Percentiles rank a stretch among this genome's conserved stretches.
Conservation (phyloP, 2,888 invertebrate genomes). For the Xylota segnis region DNA sequence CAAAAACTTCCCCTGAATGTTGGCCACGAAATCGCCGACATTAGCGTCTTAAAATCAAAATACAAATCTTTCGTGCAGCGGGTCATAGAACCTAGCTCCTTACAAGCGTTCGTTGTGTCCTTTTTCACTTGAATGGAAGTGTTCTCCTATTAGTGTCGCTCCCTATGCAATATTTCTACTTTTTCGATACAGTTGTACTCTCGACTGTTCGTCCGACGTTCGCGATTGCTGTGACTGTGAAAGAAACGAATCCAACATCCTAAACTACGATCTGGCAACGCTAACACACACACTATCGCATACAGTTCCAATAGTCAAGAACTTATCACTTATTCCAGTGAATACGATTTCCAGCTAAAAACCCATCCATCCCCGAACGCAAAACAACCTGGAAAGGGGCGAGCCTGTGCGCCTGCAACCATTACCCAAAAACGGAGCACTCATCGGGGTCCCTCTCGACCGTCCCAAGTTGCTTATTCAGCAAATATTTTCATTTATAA, state of each 20-base stretch:
- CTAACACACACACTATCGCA: neutral
- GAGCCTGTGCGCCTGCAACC: neutral
- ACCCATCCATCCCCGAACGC: neutral
- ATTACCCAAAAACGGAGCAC: neutral
- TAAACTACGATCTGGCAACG: slow-evolving; percentile 6
- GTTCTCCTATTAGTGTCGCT: too few species aligned
- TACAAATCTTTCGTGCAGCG: too few species aligned
- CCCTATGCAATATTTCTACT: too few species aligned
- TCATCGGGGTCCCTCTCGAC: slow-evolving; percentile 4
- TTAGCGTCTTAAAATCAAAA: too few species aligned
- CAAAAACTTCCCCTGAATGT: too few species aligned
- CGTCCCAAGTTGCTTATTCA: slow-evolving; percentile 80
- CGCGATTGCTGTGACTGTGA: too few species aligned
- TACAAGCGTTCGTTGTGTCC: too few species aligned
- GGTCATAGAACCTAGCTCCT: too few species aligned
- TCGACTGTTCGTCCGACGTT: too few species aligned
- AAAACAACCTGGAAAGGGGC: slow-evolving; percentile 1
- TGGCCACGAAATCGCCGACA: too few species aligned
- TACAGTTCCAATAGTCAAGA: neutral
- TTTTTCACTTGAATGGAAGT: too few species aligned
- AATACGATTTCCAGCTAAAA: neutral
- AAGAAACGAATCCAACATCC: neutral
- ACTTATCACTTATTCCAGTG: neutral
- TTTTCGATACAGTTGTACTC: too few species aligned
- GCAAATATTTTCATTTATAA: slow-evolving; percentile 83